These are phyloP conservation scores for Tetragonula carbonaria DNA, from an alignment of 2,888 invertebrate species.

Conservation along the genomic window DNA sequence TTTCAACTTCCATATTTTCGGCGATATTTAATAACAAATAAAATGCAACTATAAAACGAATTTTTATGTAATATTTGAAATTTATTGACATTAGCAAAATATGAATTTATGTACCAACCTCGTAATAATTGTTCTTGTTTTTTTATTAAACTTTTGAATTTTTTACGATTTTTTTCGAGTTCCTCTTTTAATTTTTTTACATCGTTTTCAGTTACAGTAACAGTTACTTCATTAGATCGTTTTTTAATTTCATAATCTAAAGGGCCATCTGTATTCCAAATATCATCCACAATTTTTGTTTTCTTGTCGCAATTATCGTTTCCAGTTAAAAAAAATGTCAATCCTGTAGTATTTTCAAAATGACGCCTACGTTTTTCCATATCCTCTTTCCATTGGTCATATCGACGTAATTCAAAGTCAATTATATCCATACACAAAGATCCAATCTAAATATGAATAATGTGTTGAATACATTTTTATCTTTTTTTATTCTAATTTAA, in stretches of 20 bases:
- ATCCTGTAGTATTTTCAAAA: slow-evolving; percentile 83
- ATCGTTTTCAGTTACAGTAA: slow-evolving; percentile 75
- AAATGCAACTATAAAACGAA: slow-evolving; percentile 89
- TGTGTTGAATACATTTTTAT: not conserved
- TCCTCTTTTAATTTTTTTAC: slow-evolving; percentile 87
- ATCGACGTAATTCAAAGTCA: slow-evolving; percentile 96
- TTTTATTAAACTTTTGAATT: slow-evolving; percentile 92
- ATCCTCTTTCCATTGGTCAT: slow-evolving; percentile 95
- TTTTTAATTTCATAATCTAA: slow-evolving; percentile 80
- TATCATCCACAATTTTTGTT: slow-evolving; percentile 78
- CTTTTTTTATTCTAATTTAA: not conserved
- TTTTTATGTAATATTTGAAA: slow-evolving; percentile 13
- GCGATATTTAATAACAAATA: slow-evolving; percentile 97
- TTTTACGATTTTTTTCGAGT: slow-evolving; percentile 91
- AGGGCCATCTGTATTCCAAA: slow-evolving; percentile 80
- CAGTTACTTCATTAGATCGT: slow-evolving; percentile 73
- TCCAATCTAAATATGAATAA: slow-evolving; percentile 88
- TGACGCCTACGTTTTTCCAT: slow-evolving; percentile 86
- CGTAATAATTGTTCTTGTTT: slow-evolving; percentile 97
- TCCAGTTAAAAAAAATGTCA: slow-evolving; percentile 77
- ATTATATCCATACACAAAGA: slow-evolving; percentile 98
- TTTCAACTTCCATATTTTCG: slow-evolving; percentile 97
- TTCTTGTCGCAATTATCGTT: slow-evolving; percentile 79
- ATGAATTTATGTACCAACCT: slow-evolving; percentile 79
- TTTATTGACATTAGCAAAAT: slow-evolving; percentile 20